A percentile compares a stretch with the other conserved stretches of the same genome.
These are phyloP conservation scores for Polymixis flavicincta DNA, from an alignment of 2,888 invertebrate species.

Conservation along the genomic window DNA sequence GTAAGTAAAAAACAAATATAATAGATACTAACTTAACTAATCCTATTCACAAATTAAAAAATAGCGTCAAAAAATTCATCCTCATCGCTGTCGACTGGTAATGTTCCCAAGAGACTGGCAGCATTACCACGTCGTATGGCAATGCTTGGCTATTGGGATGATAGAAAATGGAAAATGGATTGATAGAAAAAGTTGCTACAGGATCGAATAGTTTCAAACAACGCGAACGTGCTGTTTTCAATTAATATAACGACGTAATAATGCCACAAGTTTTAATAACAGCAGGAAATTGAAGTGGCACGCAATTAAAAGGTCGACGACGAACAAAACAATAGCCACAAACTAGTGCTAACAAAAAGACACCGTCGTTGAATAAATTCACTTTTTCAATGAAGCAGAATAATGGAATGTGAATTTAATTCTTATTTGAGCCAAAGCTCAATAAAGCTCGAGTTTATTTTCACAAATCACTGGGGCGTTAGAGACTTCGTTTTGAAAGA, in stretches of 20 bases:
- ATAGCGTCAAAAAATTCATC: too few species aligned
- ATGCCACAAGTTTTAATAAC: conserved; percentile 37
- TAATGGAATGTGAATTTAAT: conserved; percentile 7
- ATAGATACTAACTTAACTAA: too few species aligned
- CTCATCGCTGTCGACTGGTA: too few species aligned
- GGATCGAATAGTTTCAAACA: conserved; percentile 18
- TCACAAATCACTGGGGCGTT: conserved; percentile 63
- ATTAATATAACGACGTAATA: conserved; percentile 39
- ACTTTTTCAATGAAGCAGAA: conserved; percentile 9
- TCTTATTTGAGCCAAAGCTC: conserved; percentile 52
- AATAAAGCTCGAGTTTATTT: conserved; percentile 68
- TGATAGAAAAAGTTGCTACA: conserved; percentile 14
- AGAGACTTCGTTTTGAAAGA: conserved; percentile 68
- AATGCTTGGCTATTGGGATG: background rate
- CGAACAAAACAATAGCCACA: conserved; percentile 29
- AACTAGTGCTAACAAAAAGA: conserved; percentile 7
- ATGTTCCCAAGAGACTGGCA: too few species aligned
- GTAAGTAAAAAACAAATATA: too few species aligned
- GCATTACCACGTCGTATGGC: too few species aligned
- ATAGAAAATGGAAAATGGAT: too few species aligned
- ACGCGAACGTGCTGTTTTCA: conserved; percentile 29
- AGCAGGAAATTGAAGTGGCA: conserved; percentile 45
- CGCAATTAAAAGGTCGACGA: conserved; percentile 38
- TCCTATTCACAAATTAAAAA: too few species aligned
- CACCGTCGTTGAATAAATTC: conserved; percentile 25